Percentiles rank a stretch among this genome's conserved stretches.
phyloP scores from a whole-genome alignment of 2,797 vertebrate species.

The Cyprinodon diabolis region DNA sequence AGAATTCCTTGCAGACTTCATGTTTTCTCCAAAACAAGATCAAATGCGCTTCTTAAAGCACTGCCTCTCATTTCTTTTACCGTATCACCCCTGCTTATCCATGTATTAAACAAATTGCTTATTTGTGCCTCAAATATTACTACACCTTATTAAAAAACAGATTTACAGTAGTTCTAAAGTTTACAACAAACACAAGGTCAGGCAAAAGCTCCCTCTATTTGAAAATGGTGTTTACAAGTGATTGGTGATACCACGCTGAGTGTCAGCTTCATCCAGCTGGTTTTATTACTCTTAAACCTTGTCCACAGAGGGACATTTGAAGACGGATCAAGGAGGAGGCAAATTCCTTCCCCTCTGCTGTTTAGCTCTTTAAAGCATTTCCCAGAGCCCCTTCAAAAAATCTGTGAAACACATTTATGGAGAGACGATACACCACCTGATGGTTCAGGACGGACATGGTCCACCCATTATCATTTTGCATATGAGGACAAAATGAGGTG shows the following conservation, averaged over 20 bases:
- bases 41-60: slow-evolving; percentile 58
- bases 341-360: slow-evolving; percentile 65
- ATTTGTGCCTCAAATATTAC: slow-evolving; percentile 35
- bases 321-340: slow-evolving; percentile 74
- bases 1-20: slow-evolving; percentile 73
- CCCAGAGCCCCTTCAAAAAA: slow-evolving; percentile 74
- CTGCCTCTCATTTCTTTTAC: slow-evolving; percentile 36
- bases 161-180: slow-evolving; percentile 28
- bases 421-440: slow-evolving; percentile 75
- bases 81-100: slow-evolving; percentile 43
- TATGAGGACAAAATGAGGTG: slow-evolving; percentile 80
- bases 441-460: slow-evolving; percentile 75
- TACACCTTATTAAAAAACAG: slow-evolving; percentile 17
- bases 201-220: slow-evolving; percentile 24
- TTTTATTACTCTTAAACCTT: slow-evolving; percentile 73
- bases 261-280: slow-evolving; percentile 68
- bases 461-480: slow-evolving; percentile 82
- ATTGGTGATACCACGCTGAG: slow-evolving; percentile 59
- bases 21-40: slow-evolving; percentile 56
- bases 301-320: slow-evolving; percentile 67
- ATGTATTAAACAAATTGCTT: slow-evolving; percentile 41
- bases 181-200: slow-evolving; percentile 44
- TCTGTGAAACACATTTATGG: slow-evolving; percentile 81
- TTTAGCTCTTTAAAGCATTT: slow-evolving; percentile 78
- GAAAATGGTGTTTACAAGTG: slow-evolving; percentile 60